Evolutionary conservation across 2,113 vertebrate genomes (phyloP).

Genomic region (Oostethus manadensis): DNA sequence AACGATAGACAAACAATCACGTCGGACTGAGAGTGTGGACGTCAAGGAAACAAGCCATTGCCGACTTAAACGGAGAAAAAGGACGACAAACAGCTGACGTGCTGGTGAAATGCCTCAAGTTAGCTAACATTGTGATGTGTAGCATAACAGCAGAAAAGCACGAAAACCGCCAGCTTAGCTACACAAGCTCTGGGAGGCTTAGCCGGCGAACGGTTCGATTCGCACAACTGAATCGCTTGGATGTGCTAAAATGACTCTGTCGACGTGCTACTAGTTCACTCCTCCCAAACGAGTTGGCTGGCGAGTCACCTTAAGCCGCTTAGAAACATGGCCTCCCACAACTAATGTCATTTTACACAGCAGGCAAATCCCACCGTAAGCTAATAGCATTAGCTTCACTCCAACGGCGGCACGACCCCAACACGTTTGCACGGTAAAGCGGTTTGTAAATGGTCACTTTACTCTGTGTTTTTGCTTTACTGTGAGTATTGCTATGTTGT

Average conservation of each 20-base stretch:
- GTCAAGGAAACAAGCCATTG: background rate
- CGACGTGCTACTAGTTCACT: background rate
- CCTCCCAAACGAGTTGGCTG: background rate
- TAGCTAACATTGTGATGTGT: conserved; percentile 34
- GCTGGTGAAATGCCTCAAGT: conserved; percentile 29
- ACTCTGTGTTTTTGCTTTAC: too few relatives aligned
- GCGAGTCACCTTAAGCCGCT: conserved; percentile 9
- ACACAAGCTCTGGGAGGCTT: conserved; percentile 33
- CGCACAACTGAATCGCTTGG: conserved; percentile 4
- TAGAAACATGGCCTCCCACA: conserved; percentile 47
- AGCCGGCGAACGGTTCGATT: conserved; percentile 10
- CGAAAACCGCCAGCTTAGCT: conserved; percentile 24
- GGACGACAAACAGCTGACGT: conserved; percentile 25
- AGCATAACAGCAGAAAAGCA: conserved; percentile 26
- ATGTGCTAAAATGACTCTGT: background rate
- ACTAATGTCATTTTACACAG: conserved; percentile 41
- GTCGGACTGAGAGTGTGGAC: background rate
- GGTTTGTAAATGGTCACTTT: too few relatives aligned
- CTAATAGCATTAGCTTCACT: conserved; percentile 37
- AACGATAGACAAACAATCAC: accelerated
- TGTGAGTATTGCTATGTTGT: too few relatives aligned
- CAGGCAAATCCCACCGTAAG: conserved; percentile 43
- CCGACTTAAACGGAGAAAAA: conserved; percentile 3
- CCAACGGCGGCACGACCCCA: background rate
- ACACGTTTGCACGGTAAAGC: background rate